Evolutionary conservation across 2,797 vertebrate species (phyloP), one percentile per base, ranked within the genome.

Genomic region (Argya squamiceps): DNA sequence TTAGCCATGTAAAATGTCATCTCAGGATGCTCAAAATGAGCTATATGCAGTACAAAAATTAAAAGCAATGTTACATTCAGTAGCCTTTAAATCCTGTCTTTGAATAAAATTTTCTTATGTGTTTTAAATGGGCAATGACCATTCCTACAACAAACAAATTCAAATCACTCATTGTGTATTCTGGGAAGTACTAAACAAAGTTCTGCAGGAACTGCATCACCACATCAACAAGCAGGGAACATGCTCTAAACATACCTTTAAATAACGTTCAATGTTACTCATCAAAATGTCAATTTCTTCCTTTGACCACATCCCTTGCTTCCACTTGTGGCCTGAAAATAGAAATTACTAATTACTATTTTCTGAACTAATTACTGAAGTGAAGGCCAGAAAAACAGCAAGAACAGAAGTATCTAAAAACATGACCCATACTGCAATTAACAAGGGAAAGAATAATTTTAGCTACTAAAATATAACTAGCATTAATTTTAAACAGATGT

Each of bases 281-380:
- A 99, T 99, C 96, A 99, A 98, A 93, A 99, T 98, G 97, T 99
- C 99, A 15, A 99, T 99, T 98, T 99, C 99, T 98, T 99, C 99
- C 95, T 99, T 99, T 2, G 99, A 99, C 99, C 99, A 99, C 99
- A 99, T 99, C 37, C 99, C 99, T 97, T 99, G 99, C 86, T 99
- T 99, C 99, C 99, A 99, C 93, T 99, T 99, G 96, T 99, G 99
- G 97, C 99, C 99, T 99, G 91, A 89, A 97, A 97, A 95, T 0
- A 88, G 39, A 95, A 90, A 96, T 59, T 59, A 91, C 55, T n/a
- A n/a, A n/a, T n/a, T n/a, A n/a, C n/a, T n/a, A n/a, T n/a, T n/a
- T n/a, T n/a, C n/a, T n/a, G n/a, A 95, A 67, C 26, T 49, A 80
- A 83, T 53, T 41, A 87, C 52, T 50, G 36, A 89, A 89, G 82